Percentiles rank a stretch among this genome's conserved stretches.
These are phyloP conservation scores for Vespertilio murinus DNA, from an alignment of 2,797 vertebrate genomes.

Conservation along the genomic window DNA sequence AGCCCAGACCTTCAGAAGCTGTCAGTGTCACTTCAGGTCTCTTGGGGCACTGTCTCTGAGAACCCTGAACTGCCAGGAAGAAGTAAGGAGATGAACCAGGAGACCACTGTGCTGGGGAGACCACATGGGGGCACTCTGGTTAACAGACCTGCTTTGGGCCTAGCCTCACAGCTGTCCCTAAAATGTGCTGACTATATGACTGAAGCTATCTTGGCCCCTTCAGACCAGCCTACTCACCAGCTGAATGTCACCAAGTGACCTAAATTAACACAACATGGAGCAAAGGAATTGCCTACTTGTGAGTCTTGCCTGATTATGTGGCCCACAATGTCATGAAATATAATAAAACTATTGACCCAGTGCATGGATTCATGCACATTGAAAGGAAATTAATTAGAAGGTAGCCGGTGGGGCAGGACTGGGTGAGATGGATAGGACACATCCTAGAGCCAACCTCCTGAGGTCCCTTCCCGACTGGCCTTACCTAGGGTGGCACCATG, in stretches of 20 bases:
- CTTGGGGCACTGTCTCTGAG: background rate
- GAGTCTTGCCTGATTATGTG: background rate
- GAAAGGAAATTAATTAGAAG: no score
- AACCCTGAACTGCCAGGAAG: background rate
- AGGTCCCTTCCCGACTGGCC: no score
- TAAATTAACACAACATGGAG: background rate
- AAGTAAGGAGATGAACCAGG: background rate
- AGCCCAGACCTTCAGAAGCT: background rate
- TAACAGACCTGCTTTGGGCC: background rate
- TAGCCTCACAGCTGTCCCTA: background rate
- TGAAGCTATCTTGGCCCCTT: background rate
- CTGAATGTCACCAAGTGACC: background rate
- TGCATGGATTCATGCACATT: no score
- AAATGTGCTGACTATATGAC: background rate
- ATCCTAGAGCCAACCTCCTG: no score
- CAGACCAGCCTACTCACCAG: no score
- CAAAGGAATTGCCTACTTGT: background rate
- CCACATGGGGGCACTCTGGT: fast-evolving
- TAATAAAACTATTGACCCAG: background rate
- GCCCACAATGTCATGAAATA: background rate
- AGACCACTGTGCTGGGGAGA: background rate
- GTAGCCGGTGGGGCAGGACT: no score
- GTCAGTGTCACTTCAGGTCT: background rate
- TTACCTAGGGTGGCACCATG: no score
- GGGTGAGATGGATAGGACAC: no score